phyloP scores from a whole-genome alignment of 2,888 invertebrate genomes.

The Salpingus planirostris region DNA sequence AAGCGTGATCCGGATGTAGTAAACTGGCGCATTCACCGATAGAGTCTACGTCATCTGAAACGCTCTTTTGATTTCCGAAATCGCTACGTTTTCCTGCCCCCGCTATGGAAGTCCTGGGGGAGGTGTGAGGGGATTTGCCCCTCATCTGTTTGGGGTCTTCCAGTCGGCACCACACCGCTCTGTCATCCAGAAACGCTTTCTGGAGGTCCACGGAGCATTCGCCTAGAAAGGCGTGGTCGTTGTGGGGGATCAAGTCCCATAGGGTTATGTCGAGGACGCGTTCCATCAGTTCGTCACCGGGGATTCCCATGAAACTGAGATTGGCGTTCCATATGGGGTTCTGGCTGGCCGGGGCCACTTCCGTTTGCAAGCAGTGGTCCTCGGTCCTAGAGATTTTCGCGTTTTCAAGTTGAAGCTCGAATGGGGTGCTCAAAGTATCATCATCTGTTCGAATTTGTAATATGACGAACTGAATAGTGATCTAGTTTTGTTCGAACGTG shows the following conservation, averaged over 20 bases:
- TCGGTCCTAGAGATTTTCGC: constrained; percentile 64
- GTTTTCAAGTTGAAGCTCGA: constrained; percentile 8
- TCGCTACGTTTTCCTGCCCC: constrained; percentile 57
- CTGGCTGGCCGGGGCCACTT: constrained; percentile 76
- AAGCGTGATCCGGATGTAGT: constrained; percentile 81
- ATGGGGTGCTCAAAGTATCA: constrained; percentile 2
- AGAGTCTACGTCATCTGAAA: constrained; percentile 66
- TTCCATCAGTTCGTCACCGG: constrained; percentile 70
- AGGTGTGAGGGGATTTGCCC: constrained; percentile 66
- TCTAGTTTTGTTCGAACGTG: no score
- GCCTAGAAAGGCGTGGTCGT: constrained; percentile 72
- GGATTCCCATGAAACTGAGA: constrained; percentile 69
- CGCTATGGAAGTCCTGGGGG: constrained; percentile 70
- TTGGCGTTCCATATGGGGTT: constrained; percentile 92
- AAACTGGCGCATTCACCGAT: constrained; percentile 67
- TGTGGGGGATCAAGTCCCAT: constrained; percentile 79
- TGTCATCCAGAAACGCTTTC: constrained; percentile 79
- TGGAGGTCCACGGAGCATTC: constrained; percentile 73
- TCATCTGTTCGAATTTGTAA: no score
- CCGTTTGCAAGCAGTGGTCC: constrained; percentile 70
- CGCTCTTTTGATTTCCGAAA: constrained; percentile 65
- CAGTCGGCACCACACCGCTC: constrained; percentile 82
- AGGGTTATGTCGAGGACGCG: constrained; percentile 77
- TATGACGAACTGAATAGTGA: no score
- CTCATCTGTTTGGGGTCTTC: constrained; percentile 68